phyloP scores from a whole-genome alignment of 2,888 invertebrate genomes.

The Drosophila hawaiiensis region DNA sequence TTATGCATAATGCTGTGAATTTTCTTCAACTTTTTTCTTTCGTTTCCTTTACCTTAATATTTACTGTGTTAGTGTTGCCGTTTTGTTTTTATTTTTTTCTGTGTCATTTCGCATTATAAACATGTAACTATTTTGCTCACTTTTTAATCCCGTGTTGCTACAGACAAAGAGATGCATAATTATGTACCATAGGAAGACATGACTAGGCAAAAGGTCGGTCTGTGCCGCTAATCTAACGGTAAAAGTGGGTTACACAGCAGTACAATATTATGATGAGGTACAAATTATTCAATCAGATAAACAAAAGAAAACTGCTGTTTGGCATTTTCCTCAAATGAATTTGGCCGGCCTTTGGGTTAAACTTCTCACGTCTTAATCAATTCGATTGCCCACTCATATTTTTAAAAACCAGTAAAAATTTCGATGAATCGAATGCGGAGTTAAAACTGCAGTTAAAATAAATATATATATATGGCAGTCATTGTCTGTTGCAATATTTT shows the following conservation, averaged over 20 bases:
- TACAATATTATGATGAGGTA: slow-evolving; percentile 4
- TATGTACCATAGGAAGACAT: slow-evolving; percentile 35
- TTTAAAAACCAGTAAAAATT: neutral
- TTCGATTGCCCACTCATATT: slow-evolving; percentile 17
- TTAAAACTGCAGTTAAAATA: slow-evolving; percentile 25
- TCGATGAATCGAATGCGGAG: neutral
- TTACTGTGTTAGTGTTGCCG: slow-evolving; percentile 50
- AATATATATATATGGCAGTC: slow-evolving; percentile 44
- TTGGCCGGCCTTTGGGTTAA: slow-evolving; percentile 18
- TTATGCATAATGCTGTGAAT: slow-evolving; percentile 43
- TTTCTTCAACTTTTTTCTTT: slow-evolving; percentile 36
- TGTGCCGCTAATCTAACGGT: slow-evolving; percentile 22
- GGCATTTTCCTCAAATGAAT: neutral
- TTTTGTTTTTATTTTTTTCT: slow-evolving; percentile 58
- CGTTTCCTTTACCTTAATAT: slow-evolving; percentile 43
- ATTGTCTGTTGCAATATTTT: slow-evolving; percentile 75
- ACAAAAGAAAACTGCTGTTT: slow-evolving; percentile 13
- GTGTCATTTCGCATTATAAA: slow-evolving; percentile 60
- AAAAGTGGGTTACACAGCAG: slow-evolving; percentile 49
- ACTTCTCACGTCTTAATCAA: slow-evolving; percentile 17
- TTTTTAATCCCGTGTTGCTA: slow-evolving; percentile 21
- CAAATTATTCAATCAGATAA: slow-evolving; percentile 16
- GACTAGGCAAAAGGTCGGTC: slow-evolving; percentile 38
- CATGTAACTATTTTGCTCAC: slow-evolving; percentile 60
- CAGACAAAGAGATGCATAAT: slow-evolving; percentile 12